Evolutionary conservation across 1,140 invertebrate genomes (phyloP).

Genomic region (Drosophila lacteicornis): DNA sequence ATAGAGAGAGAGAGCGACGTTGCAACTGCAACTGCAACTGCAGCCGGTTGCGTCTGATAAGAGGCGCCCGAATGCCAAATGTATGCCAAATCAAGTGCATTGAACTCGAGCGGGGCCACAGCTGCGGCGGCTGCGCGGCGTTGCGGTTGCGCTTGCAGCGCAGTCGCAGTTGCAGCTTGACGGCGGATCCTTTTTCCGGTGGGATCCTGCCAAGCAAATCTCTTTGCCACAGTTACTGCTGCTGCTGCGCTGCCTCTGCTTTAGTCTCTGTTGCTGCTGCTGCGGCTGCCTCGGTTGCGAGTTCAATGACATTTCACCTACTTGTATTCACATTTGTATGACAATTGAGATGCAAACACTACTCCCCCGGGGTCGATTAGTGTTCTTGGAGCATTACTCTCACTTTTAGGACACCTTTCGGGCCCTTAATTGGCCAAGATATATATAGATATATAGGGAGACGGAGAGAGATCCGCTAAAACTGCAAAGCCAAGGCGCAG

Average conservation of each 20-base stretch:
- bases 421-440: background rate
- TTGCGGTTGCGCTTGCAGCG: slow-evolving; percentile 7
- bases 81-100: slow-evolving; percentile 77
- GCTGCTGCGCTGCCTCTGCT: slow-evolving; percentile 1
- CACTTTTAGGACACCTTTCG: slow-evolving; percentile 10
- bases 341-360: slow-evolving; percentile 5
- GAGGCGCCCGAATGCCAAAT: slow-evolving; percentile 57
- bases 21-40: slow-evolving; percentile 33
- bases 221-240: background rate
- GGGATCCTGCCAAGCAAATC: slow-evolving; percentile 25
- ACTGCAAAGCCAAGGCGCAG: slow-evolving; percentile 15
- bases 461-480: slow-evolving; percentile 1
- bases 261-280: background rate
- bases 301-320: slow-evolving; percentile 83
- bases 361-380: background rate
- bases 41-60: slow-evolving; percentile 56
- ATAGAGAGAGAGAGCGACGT: background rate
- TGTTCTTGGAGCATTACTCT: background rate
- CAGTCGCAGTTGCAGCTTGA: background rate
- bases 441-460: background rate
- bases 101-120: slow-evolving; percentile 59
- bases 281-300: slow-evolving; percentile 52
- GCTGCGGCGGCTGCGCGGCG: background rate
- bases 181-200: slow-evolving; percentile 5
- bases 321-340: slow-evolving; percentile 70